Evolutionary conservation across 92 coral and sea anemone species (phyloP).

Genomic region (Palythoa heliodiscus): DNA sequence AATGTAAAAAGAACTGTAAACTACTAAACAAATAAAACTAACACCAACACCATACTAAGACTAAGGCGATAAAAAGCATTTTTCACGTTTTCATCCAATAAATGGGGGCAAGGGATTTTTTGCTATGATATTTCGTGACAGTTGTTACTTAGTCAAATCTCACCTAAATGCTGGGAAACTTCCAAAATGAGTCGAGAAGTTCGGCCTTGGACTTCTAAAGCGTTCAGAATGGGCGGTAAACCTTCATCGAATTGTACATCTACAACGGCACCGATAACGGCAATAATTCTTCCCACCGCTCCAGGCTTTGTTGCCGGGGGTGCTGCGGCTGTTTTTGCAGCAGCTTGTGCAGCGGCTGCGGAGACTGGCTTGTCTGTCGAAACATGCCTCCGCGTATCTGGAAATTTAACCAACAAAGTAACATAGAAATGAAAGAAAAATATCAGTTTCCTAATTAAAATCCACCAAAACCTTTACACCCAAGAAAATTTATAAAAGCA

Average conservation of each 20-base stretch:
- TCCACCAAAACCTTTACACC: not conserved
- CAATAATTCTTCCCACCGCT: constrained; percentile 88
- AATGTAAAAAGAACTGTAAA: no score
- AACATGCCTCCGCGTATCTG: constrained; percentile 90
- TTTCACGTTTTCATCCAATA: no score
- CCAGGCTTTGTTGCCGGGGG: constrained; percentile 76
- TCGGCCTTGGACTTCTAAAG: constrained; percentile 94
- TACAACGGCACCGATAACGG: constrained; percentile 99
- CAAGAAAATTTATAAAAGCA: not conserved
- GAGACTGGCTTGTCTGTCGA: constrained; percentile 94
- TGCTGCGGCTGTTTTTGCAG: constrained; percentile 55
- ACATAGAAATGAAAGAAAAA: not conserved
- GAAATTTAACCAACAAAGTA: not conserved
- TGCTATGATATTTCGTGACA: not conserved
- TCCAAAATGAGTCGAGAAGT: constrained; percentile 89
- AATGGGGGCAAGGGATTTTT: no score
- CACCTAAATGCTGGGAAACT: constrained; percentile 99
- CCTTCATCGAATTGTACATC: constrained; percentile 97
- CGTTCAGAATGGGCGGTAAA: constrained; percentile 95
- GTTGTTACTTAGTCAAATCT: not conserved
- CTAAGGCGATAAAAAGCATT: no score
- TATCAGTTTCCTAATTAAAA: not conserved
- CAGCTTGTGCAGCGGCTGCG: constrained; percentile 85
- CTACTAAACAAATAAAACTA: no score
- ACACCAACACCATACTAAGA: no score